A percentile compares a stretch with the other conserved stretches of the same genome.
Evolutionary conservation across 2,888 invertebrate species (phyloP).

Genomic region (Drosophila longiperda): DNA sequence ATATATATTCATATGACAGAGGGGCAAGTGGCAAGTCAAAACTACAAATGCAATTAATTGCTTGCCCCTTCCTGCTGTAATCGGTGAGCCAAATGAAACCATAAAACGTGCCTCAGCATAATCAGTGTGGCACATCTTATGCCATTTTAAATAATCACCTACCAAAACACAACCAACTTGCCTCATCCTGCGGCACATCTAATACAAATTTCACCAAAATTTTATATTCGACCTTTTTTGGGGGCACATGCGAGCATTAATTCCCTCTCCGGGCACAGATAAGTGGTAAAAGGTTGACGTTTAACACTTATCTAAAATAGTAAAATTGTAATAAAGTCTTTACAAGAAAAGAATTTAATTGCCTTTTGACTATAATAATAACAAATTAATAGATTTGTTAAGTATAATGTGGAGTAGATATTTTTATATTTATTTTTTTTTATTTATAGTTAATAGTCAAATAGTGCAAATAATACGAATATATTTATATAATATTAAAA

Average conservation of each 20-base stretch:
- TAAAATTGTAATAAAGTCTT: background rate
- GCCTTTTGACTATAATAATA: background rate
- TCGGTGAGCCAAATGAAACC: slow-evolving; percentile 23
- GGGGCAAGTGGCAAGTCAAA: slow-evolving; percentile 33
- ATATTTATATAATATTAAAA: background rate
- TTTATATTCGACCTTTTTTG: background rate
- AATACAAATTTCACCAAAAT: slow-evolving; percentile 15
- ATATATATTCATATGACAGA: slow-evolving; percentile 33
- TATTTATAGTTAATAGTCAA: background rate
- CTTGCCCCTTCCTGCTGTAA: slow-evolving; percentile 21
- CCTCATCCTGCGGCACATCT: slow-evolving; percentile 12
- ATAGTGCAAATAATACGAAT: background rate
- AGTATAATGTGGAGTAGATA: background rate
- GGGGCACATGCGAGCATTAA: background rate
- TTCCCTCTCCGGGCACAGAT: background rate
- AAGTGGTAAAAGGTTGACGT: background rate
- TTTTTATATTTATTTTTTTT: too few species aligned
- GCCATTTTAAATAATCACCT: slow-evolving; percentile 72
- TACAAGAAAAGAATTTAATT: too few species aligned
- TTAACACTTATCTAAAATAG: background rate
- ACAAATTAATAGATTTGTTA: background rate
- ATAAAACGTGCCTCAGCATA: slow-evolving; percentile 63
- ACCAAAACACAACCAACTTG: slow-evolving; percentile 32
- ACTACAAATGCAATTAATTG: slow-evolving; percentile 75
- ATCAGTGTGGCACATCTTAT: slow-evolving; percentile 64